Conservation (phyloP, 1,140 invertebrate genomes). For the Drosophila dunni region DNA sequence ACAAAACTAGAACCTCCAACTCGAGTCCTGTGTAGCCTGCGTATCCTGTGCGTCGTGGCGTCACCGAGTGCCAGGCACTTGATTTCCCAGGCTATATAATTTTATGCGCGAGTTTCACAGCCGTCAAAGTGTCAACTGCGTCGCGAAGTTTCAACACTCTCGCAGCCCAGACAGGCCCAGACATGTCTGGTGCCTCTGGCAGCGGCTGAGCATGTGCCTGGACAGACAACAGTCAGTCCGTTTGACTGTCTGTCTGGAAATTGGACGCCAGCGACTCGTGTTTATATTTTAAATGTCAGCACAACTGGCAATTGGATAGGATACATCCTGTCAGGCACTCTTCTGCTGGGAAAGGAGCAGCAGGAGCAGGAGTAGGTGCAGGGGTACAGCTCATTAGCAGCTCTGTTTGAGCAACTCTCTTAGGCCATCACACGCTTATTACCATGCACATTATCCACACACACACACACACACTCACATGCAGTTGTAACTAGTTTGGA, state of each 20-base stretch:
- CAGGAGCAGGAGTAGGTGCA: not conserved
- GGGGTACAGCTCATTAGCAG: constrained; percentile 61
- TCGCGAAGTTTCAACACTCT: constrained; percentile 62
- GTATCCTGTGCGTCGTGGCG: constrained; percentile 56
- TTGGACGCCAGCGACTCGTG: constrained; percentile 66
- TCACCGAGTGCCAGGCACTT: constrained; percentile 70
- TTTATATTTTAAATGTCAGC: constrained; percentile 81
- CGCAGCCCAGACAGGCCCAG: constrained; percentile 19
- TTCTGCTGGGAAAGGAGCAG: not conserved
- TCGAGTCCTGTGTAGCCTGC: constrained; percentile 30
- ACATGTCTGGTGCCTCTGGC: constrained; percentile 18
- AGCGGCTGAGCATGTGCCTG: constrained; percentile 19
- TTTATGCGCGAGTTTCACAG: constrained; percentile 65
- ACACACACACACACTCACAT: constrained; percentile 11
- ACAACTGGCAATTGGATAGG: constrained; percentile 62
- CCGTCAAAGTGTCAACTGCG: constrained; percentile 73
- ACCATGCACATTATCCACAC: constrained; percentile 49
- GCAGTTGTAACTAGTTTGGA: constrained; percentile 36
- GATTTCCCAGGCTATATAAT: constrained; percentile 73
- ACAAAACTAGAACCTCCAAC: constrained; percentile 2
- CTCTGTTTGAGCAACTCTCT: constrained; percentile 53
- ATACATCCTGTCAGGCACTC: constrained; percentile 57
- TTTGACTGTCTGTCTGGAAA: constrained; percentile 53
- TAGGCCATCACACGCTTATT: constrained; percentile 64
- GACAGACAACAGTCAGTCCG: constrained; percentile 30